These are phyloP conservation scores for Melanchra persicariae DNA, from an alignment of 2,888 invertebrate genomes.

Conservation along the genomic window DNA sequence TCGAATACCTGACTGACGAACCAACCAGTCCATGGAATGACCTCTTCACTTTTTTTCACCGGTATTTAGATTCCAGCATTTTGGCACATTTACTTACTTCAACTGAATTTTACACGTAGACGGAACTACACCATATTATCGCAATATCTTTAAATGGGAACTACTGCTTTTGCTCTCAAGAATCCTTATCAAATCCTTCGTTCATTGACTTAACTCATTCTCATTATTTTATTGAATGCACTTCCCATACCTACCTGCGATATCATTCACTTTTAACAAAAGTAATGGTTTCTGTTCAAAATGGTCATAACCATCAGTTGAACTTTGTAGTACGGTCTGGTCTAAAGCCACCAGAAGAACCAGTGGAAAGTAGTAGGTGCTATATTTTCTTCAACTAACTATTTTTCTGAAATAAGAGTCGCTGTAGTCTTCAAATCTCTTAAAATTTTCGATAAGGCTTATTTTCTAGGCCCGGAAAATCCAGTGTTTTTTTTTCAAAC, in stretches of 20 bases:
- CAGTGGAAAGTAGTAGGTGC: too few species aligned
- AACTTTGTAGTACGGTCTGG: not conserved
- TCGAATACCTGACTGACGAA: conserved; percentile 13
- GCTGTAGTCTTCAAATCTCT: too few species aligned
- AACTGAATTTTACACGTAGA: conserved; percentile 29
- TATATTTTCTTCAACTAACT: too few species aligned
- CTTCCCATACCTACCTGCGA: conserved; percentile 10
- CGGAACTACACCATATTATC: conserved; percentile 26
- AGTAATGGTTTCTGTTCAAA: conserved; percentile 24
- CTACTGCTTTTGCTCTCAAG: conserved; percentile 5
- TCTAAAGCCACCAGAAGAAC: not conserved
- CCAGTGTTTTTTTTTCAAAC: too few species aligned
- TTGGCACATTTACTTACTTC: conserved; percentile 19
- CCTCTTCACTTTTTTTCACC: conserved; percentile 63
- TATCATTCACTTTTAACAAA: conserved; percentile 12
- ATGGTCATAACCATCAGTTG: not conserved
- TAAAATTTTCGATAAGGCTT: too few species aligned
- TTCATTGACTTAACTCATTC: conserved; percentile 12
- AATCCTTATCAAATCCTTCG: conserved; percentile 18
- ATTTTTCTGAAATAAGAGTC: too few species aligned
- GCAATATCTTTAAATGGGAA: conserved; percentile 7
- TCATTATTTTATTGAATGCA: conserved; percentile 23
- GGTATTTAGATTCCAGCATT: conserved; percentile 47
- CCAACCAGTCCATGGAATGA: conserved; percentile 67
- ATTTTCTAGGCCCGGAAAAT: too few species aligned